Evolutionary conservation across 2,113 vertebrate species (phyloP).

Genomic region (Ophthalmolycus amberensis): DNA sequence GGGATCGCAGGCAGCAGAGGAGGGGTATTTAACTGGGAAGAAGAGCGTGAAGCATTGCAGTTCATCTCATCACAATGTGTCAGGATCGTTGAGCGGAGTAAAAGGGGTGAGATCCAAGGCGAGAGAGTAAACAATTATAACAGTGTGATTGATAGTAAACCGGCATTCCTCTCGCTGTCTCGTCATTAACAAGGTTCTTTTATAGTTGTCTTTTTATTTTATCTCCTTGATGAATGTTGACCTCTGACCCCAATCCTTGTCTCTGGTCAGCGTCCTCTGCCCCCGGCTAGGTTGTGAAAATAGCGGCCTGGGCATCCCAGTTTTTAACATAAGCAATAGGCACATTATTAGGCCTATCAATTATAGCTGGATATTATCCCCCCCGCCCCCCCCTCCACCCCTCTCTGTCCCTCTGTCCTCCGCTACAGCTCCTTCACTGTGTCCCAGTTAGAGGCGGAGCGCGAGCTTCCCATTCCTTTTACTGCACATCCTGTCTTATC

Average conservation of each 20-base stretch:
- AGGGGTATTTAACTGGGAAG: slow-evolving; percentile 23
- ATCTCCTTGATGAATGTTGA: slow-evolving; percentile 71
- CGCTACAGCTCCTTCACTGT: slow-evolving; percentile 16
- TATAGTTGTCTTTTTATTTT: slow-evolving; percentile 43
- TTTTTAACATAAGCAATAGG: slow-evolving; percentile 17
- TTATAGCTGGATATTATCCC: slow-evolving; percentile 35
- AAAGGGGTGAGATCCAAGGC: slow-evolving; percentile 8
- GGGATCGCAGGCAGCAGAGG: slow-evolving; percentile 23
- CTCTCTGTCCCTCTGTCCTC: slow-evolving; percentile 24
- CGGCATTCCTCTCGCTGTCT: slow-evolving; percentile 41
- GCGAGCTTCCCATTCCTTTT: background rate
- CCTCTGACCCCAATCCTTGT: slow-evolving; percentile 65
- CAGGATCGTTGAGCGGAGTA: background rate
- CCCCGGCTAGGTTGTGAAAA: slow-evolving; percentile 34
- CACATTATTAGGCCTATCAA: slow-evolving; percentile 37
- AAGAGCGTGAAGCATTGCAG: slow-evolving; percentile 45
- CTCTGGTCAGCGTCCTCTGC: slow-evolving; percentile 59
- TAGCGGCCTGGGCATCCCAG: background rate
- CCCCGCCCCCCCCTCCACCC: slow-evolving; percentile 28
- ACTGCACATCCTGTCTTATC: slow-evolving; percentile 32
- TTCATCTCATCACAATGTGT: slow-evolving; percentile 31
- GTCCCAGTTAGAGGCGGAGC: slow-evolving; percentile 44
- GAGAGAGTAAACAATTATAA: slow-evolving; percentile 28
- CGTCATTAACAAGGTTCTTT: slow-evolving; percentile 2
- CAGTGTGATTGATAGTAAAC: slow-evolving; percentile 38